phyloP scores from a whole-genome alignment of 2,113 vertebrate genomes.

The Falcunculus frontatus region DNA sequence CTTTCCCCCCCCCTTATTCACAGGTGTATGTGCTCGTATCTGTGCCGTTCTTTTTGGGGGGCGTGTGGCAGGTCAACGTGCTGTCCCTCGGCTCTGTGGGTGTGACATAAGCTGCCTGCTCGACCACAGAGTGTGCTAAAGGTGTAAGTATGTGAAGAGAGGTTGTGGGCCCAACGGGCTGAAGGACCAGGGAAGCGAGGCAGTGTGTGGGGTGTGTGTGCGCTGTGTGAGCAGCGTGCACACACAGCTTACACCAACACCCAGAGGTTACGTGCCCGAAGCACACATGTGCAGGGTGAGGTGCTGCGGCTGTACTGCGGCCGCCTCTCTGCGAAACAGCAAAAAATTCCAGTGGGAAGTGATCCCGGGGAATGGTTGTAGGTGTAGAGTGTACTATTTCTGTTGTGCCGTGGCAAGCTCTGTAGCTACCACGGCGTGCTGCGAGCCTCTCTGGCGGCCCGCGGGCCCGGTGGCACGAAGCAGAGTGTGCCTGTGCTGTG shows the following conservation, averaged over 20 bases:
- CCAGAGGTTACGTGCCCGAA: rapidly evolving
- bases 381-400: not conserved
- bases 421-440: rapidly evolving
- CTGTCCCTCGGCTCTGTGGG: too few relatives aligned
- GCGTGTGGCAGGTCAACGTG: rapidly evolving
- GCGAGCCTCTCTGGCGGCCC: rapidly evolving
- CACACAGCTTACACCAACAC: not conserved
- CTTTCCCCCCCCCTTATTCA: rapidly evolving
- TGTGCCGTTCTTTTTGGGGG: not conserved
- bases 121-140: not conserved
- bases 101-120: not conserved
- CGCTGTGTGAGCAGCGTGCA: rapidly evolving
- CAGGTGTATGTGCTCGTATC: too few relatives aligned
- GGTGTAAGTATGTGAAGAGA: rapidly evolving
- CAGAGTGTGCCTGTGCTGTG: not conserved
- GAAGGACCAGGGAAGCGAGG: not conserved
- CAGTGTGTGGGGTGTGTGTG: rapidly evolving
- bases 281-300: rapidly evolving
- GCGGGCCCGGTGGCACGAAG: rapidly evolving
- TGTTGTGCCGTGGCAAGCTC: not conserved
- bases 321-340: rapidly evolving
- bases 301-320: rapidly evolving
- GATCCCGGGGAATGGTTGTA: not conserved
- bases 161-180: not conserved
- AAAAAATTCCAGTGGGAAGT: not conserved